Percentiles rank a stretch among this genome's conserved stretches.
These are phyloP conservation scores for Mimumesa dahlbomi DNA, from an alignment of 2,888 invertebrate genomes.

Conservation along the genomic window DNA sequence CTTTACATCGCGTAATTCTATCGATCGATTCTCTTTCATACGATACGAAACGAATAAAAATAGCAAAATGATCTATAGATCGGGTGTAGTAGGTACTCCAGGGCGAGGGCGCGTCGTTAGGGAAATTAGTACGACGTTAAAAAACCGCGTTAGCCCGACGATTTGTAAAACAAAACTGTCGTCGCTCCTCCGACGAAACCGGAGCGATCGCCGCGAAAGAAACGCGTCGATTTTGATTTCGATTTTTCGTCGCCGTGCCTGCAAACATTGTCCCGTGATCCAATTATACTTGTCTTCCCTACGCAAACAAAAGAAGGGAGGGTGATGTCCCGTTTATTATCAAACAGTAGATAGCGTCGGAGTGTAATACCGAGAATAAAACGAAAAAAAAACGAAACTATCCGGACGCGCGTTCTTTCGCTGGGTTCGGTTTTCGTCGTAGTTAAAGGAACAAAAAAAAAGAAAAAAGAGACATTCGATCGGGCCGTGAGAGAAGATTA, in stretches of 20 bases:
- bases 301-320: no score
- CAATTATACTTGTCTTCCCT: no score
- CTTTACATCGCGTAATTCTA: constrained; percentile 7
- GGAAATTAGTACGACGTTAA: no score
- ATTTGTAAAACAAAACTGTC: neutral
- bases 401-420: neutral
- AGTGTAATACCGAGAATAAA: neutral
- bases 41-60: no score
- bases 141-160: no score
- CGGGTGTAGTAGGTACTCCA: no score
- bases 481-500: constrained; percentile 8
- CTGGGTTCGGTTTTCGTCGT: constrained; percentile 5
- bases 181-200: neutral
- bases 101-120: no score
- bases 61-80: no score
- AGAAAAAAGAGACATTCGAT: neutral
- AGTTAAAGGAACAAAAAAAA: neutral
- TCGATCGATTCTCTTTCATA: constrained; percentile 9
- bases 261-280: no score
- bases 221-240: neutral
- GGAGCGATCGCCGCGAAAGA: neutral
- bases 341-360: no score
- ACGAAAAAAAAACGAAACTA: constrained; percentile 2
- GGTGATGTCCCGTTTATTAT: no score
- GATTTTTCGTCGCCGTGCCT: no score